Base-by-base conservation (phyloP, 1,140 invertebrate species). In the Colletes latitarsis region DNA sequence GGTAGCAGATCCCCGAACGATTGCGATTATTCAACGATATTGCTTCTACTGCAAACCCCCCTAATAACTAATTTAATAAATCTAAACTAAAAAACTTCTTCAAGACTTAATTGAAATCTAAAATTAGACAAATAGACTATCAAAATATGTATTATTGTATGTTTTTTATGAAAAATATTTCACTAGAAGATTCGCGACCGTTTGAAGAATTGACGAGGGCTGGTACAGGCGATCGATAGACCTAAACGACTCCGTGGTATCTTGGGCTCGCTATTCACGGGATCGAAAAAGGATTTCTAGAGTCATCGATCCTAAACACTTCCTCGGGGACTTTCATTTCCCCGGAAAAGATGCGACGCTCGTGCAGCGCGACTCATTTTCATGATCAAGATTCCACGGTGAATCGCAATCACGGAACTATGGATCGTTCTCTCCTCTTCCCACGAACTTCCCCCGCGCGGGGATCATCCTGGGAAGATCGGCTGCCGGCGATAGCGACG, bases 381-480 rank as follows among this genome's bases (percentile, higher is more conserved):
- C 82, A 79, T 66, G 84, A 85, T 82, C 84, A 82, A 77, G 84
- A 83, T 81, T 39, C 66, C 72, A 60, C 58, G 78, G 30, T 49
- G 66, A 70, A 77, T 84, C 82, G 73, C 77, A 69, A 85, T 85
- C 82, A 76, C 77, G 83, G 77, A 81, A 73, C 69, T 76, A 64
- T 76, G 73, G 84, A 81, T 88, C 84, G 78, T 49, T 71, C 73
- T 83, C 71, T 77, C 85, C 83, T 88, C 87, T 90, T 91, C 89
- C 89, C 90, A 91, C 89, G 90, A 89, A 49, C 86, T 67, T 77
- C 88, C 89, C 89, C 84, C 30, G 30, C 83, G 82, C 83, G 83
- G 77, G 55, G 55, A 62, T 88, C 73, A 62, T 84, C 82, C 86
- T 89, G 89, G 83, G 90, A 91, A 91, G 91, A 92, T 92, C 87